Percentiles rank a stretch among this genome's conserved stretches.
phyloP scores from a whole-genome alignment of 2,888 invertebrate genomes.

The Brachylomia viminalis region DNA sequence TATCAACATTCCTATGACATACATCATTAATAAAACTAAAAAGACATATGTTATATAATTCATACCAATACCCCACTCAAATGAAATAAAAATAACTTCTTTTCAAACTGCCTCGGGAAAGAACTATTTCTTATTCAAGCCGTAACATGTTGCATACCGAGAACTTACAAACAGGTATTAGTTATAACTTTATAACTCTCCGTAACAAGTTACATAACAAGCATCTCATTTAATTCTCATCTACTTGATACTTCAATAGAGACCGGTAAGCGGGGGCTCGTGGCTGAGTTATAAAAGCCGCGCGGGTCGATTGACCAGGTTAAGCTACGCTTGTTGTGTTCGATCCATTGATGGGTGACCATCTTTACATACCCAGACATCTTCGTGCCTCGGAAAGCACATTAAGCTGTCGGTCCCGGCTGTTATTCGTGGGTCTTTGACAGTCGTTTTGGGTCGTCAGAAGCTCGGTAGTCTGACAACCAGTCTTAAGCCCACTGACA shows the following conservation, averaged over 20 bases:
- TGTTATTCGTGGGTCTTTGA: too few species aligned
- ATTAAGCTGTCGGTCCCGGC: too few species aligned
- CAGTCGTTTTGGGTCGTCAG: too few species aligned
- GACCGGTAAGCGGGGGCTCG: conserved; percentile 15
- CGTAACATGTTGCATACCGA: conserved; percentile 35
- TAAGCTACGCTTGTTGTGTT: too few species aligned
- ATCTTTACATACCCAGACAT: too few species aligned
- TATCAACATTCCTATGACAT: too few species aligned
- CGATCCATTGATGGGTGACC: too few species aligned
- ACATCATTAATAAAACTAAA: too few species aligned
- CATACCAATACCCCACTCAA: neutral
- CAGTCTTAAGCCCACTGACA: too few species aligned
- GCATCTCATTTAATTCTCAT: conserved; percentile 50
- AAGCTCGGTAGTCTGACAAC: too few species aligned
- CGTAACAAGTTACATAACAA: conserved; percentile 54
- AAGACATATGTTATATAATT: neutral
- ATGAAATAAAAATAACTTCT: conserved; percentile 18
- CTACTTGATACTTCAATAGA: conserved; percentile 39
- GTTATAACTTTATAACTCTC: conserved; percentile 51
- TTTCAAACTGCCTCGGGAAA: conserved; percentile 39
- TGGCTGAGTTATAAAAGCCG: conserved; percentile 12
- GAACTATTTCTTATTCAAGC: conserved; percentile 13
- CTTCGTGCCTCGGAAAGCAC: too few species aligned
- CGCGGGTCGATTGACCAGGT: too few species aligned
- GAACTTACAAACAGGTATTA: conserved; percentile 45